phyloP scores from a whole-genome alignment of 2,113 vertebrate genomes.

The Orthochromis indermauri region DNA sequence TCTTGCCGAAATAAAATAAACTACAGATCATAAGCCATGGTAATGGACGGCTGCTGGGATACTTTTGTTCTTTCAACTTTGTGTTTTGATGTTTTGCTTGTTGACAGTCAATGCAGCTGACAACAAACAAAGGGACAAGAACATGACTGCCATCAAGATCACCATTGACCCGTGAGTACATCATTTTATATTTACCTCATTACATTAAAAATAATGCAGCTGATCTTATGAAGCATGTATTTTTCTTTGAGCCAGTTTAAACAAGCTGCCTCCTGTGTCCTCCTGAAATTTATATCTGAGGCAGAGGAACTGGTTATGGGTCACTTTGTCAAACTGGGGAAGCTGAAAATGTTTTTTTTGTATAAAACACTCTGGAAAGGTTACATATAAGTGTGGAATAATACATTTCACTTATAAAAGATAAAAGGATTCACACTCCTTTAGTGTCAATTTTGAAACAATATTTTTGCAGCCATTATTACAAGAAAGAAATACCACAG shows the following conservation, averaged over 20 bases:
- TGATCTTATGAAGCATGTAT: not conserved
- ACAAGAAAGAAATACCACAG: not conserved
- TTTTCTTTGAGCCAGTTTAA: not conserved
- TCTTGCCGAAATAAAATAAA: not conserved
- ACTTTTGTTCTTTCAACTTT: not conserved
- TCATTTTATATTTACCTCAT: not conserved
- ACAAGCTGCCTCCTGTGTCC: not conserved
- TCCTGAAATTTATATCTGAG: not conserved
- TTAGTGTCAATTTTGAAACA: not conserved
- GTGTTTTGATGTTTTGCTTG: not conserved
- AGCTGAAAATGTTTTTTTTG: not conserved
- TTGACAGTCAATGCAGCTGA: slow-evolving; percentile 92
- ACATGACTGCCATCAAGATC: slow-evolving; percentile 95
- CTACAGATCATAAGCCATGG: not conserved
- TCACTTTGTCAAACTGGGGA: not conserved
- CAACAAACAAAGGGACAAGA: slow-evolving; percentile 99
- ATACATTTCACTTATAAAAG: not conserved
- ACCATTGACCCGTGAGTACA: slow-evolving; percentile 94
- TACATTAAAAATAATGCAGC: not conserved
- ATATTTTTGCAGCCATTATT: not conserved
- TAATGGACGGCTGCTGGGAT: not conserved
- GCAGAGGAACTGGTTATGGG: not conserved
- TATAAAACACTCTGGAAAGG: not conserved
- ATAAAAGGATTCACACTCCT: not conserved
- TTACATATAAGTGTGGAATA: not conserved